Conservation (phyloP, 2,888 invertebrate species). For the Sepiola atlantica region DNA sequence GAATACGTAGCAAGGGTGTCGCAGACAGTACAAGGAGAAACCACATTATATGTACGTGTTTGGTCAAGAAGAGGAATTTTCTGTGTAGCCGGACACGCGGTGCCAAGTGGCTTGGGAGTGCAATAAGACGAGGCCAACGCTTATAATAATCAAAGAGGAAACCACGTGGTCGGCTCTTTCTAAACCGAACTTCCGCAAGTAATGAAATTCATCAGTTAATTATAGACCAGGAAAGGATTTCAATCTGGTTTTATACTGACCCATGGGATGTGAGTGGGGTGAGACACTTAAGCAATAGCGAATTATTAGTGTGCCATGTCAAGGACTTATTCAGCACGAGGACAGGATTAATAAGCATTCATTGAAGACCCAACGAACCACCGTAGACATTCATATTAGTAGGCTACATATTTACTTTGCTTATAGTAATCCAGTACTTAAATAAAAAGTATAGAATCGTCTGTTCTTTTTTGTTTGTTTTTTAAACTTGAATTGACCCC, state of each 20-base stretch:
- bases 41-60: not conserved
- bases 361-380: too few relatives aligned
- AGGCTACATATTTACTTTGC: too few relatives aligned
- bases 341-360: too few relatives aligned
- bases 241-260: not conserved
- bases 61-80: not conserved
- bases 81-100: not conserved
- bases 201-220: conserved; percentile 22
- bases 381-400: too few relatives aligned
- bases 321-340: not conserved
- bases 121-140: not conserved
- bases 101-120: not conserved
- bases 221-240: not conserved
- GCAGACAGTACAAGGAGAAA: not conserved
- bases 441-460: too few relatives aligned
- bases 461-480: too few relatives aligned
- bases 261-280: not conserved
- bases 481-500: too few relatives aligned
- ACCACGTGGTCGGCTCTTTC: not conserved
- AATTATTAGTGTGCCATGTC: not conserved
- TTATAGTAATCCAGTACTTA: too few relatives aligned
- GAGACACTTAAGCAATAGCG: not conserved
- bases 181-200: not conserved
- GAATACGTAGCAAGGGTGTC: not conserved
- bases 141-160: not conserved